phyloP scores from a whole-genome alignment of 1,140 invertebrate species.

The Amyelois transitella region DNA sequence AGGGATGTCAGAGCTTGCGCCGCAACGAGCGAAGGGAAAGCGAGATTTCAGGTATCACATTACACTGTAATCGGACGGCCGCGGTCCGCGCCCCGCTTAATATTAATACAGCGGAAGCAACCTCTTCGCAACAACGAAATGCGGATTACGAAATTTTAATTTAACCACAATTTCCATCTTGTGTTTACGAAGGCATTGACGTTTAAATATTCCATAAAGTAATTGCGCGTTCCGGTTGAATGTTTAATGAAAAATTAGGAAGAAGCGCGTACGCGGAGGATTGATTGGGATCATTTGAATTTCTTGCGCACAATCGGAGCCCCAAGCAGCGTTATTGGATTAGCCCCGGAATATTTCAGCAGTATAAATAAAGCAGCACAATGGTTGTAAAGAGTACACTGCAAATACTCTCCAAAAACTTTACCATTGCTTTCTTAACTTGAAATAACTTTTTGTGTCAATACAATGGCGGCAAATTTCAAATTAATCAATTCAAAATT shows the following conservation, averaged over 20 bases:
- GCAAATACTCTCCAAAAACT: slow-evolving; percentile 29
- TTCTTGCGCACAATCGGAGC: slow-evolving; percentile 50
- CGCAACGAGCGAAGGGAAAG: slow-evolving; percentile 31
- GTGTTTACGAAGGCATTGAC: slow-evolving; percentile 47
- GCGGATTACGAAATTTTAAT: slow-evolving; percentile 62
- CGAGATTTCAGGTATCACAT: slow-evolving; percentile 67
- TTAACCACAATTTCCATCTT: slow-evolving; percentile 51
- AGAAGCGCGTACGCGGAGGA: slow-evolving; percentile 34
- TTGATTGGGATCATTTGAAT: slow-evolving; percentile 67
- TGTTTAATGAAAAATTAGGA: slow-evolving; percentile 60
- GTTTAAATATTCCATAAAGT: slow-evolving; percentile 62
- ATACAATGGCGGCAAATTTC: background rate
- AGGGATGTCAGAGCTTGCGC: slow-evolving; percentile 45
- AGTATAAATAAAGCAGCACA: slow-evolving; percentile 47
- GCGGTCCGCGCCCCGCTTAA: slow-evolving; percentile 47
- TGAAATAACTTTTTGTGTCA: slow-evolving; percentile 26
- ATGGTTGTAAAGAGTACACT: slow-evolving; percentile 24
- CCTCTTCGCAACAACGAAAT: slow-evolving; percentile 51
- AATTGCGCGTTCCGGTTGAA: slow-evolving; percentile 54
- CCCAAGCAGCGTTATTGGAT: slow-evolving; percentile 46
- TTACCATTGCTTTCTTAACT: slow-evolving; percentile 15
- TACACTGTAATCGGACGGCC: slow-evolving; percentile 60
- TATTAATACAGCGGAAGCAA: slow-evolving; percentile 63
- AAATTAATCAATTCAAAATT: background rate
- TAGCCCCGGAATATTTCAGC: slow-evolving; percentile 53